Percentiles rank a stretch among this genome's conserved stretches.
These are phyloP conservation scores for Amblyornis subalaris DNA, from an alignment of 2,113 vertebrate genomes.

Conservation along the genomic window DNA sequence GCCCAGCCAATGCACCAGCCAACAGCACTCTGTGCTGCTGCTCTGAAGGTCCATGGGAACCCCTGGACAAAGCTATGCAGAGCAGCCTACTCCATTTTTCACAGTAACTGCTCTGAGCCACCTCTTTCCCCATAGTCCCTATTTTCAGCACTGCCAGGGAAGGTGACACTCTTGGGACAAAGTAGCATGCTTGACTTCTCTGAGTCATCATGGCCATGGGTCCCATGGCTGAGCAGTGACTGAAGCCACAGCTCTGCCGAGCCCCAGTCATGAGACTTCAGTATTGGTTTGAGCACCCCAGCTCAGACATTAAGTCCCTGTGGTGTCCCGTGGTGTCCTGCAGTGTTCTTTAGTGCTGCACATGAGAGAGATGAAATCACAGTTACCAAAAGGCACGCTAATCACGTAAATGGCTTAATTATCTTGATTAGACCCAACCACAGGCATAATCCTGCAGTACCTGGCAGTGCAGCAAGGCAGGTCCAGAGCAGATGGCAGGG, in stretches of 20 bases:
- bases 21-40: accelerated
- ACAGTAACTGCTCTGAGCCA: neutral
- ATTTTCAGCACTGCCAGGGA: accelerated
- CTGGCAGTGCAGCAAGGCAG: neutral
- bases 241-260: neutral
- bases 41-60: neutral
- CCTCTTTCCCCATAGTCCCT: neutral
- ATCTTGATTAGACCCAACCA: neutral
- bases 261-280: neutral
- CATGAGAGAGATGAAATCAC: neutral
- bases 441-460: neutral
- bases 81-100: neutral
- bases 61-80: neutral
- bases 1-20: neutral
- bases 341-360: neutral
- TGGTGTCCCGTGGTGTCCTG: neutral
- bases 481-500: neutral
- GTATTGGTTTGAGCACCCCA: neutral
- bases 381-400: neutral
- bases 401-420: neutral
- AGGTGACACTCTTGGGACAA: neutral
- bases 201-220: neutral
- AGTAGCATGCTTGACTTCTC: neutral
- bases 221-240: accelerated
- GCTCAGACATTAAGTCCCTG: neutral